Evolutionary conservation across 2,113 vertebrate genomes (phyloP).

Genomic region (Pelodiscus sinensis): DNA sequence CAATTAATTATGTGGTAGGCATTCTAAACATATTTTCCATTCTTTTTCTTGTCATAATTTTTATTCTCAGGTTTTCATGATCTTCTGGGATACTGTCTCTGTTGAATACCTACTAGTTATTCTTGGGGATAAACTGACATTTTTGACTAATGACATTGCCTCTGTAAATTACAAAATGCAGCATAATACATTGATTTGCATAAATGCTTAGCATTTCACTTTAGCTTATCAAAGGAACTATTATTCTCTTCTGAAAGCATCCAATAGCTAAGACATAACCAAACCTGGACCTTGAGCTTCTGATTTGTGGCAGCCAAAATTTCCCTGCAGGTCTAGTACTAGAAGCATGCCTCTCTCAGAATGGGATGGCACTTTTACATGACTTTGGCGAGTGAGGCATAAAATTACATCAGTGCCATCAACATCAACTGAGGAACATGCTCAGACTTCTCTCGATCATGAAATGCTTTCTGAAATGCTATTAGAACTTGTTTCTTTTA

Average conservation of each 20-base stretch:
- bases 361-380: not conserved
- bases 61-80: not conserved
- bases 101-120: not conserved
- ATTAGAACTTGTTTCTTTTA: conserved; percentile 36
- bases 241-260: not conserved
- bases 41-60: not conserved
- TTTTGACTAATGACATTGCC: not conserved
- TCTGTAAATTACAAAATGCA: not conserved
- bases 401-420: not conserved
- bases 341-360: not conserved
- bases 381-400: not conserved
- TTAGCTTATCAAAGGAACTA: not conserved
- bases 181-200: not conserved
- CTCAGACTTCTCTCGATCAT: not conserved
- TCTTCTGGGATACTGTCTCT: not conserved
- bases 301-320: not conserved
- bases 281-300: not conserved
- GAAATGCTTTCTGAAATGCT: not conserved
- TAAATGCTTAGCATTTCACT: not conserved
- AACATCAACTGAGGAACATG: not conserved
- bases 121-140: not conserved
- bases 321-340: not conserved
- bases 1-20: not conserved
- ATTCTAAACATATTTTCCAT: not conserved
- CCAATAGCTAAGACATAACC: not conserved